These are phyloP conservation scores for Trichopoda pennipes DNA, from an alignment of 2,888 invertebrate species.

Conservation along the genomic window DNA sequence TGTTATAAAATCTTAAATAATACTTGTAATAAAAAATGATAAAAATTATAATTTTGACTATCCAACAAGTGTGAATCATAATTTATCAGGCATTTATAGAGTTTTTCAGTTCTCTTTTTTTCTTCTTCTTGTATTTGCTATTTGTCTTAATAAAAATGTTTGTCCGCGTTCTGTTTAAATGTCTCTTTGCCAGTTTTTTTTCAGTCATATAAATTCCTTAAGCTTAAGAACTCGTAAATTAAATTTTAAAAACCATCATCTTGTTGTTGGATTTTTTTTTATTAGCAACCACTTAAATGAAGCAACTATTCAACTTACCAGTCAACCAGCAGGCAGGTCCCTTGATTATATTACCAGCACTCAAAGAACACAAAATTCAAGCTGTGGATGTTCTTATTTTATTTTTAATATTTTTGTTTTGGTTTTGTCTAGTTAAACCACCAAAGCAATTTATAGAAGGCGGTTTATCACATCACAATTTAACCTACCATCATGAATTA, in stretches of 20 bases:
- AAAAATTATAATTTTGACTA: constrained; percentile 16
- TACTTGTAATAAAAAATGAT: constrained; percentile 5
- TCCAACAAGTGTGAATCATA: constrained; percentile 51
- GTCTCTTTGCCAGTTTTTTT: constrained; percentile 39
- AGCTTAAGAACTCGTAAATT: constrained; percentile 64
- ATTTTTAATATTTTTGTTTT: background rate
- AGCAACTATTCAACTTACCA: constrained; percentile 31
- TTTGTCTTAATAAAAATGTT: constrained; percentile 13
- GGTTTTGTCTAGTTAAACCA: constrained; percentile 51
- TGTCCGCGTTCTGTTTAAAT: constrained; percentile 19
- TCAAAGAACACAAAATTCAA: constrained; percentile 44
- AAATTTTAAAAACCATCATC: constrained; percentile 61
- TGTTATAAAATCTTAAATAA: constrained; percentile 29
- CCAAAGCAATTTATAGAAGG: constrained; percentile 63
- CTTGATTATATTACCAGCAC: constrained; percentile 64
- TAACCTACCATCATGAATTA: constrained; percentile 68
- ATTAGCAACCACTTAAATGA: constrained; percentile 45
- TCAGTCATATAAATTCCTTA: constrained; percentile 51
- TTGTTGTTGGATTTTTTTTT: constrained; percentile 24
- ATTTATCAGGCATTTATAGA: constrained; percentile 45
- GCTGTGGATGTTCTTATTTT: constrained; percentile 39
- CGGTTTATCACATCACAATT: constrained; percentile 69
- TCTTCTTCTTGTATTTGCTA: background rate
- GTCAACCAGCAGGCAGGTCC: constrained; percentile 58
- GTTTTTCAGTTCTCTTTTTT: background rate